Base-by-base conservation (phyloP, 2,888 invertebrate genomes). In the Phorcus lineatus region DNA sequence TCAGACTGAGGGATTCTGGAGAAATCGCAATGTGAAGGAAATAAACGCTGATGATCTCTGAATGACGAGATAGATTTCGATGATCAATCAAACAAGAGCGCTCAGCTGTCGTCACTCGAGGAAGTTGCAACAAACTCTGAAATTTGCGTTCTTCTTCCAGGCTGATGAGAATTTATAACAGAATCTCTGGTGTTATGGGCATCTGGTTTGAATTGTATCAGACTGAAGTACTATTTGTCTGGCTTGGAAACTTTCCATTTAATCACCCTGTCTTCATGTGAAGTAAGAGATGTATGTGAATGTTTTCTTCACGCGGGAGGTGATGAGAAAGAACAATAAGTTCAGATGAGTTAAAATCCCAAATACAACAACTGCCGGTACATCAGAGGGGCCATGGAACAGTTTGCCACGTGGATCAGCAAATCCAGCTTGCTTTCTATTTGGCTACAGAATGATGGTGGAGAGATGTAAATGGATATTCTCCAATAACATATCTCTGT, bases 11-110 rank as follows among this genome's bases (percentile, higher is more conserved):
- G n/a, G 24, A 75, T 75, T 75, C 75, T 75, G 75, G 54, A 36
- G 76, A 76, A 76, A 31, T 76, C 76, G 24, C 53, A 76, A 76
- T 76, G 76, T 54, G 55, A 55, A 76, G 76, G 76, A 76, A 76
- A 76, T 76, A 76, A 54, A 76, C 36, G 53, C 55, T 53, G 54
- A 76, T 55, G 76, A 76, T 76, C 28, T 76, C 31, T 17, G 31
- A 76, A 36, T 76, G 76, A 53, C 76, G 31, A 76, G 76, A 55
- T 76, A 55, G 52, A 75, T 75, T 54, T 52, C 53, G 31, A 54
- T 54, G 24, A 76, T 76, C 76, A 54, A 76, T 76, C 76, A 76
- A 2, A 19, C n/a, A 17, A 22, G 19, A 13, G 31, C 17, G 55
- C 47, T 36, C 76, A 76, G 76, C 76, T 76, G 76, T 76, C 76